These are phyloP conservation scores for Lepidurus packardi DNA, from an alignment of 1,140 invertebrate species.

Conservation along the genomic window DNA sequence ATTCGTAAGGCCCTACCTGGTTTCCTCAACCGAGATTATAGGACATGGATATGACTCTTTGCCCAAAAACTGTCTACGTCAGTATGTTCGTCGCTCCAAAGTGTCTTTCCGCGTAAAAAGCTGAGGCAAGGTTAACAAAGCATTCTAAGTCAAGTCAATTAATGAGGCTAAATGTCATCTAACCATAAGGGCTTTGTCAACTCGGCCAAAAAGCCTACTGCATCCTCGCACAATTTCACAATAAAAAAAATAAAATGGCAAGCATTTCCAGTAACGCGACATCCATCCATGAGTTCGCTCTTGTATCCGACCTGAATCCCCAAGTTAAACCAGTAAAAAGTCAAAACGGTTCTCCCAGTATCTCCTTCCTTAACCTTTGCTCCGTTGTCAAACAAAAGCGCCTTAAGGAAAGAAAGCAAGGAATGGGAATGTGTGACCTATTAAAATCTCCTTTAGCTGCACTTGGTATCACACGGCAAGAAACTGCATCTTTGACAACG, in stretches of 20 bases:
- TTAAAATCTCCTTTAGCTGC: slow-evolving; percentile 1
- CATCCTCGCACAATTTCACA: not conserved
- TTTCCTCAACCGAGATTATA: slow-evolving; percentile 21
- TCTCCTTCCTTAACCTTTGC: not conserved
- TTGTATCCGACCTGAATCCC: not conserved
- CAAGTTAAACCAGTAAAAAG: not conserved
- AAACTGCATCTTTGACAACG: not conserved
- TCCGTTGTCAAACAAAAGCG: not conserved
- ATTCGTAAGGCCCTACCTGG: slow-evolving; percentile 20
- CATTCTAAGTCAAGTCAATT: slow-evolving; percentile 6
- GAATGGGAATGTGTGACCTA: slow-evolving; percentile 1
- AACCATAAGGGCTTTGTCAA: not conserved
- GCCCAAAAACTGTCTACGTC: slow-evolving; percentile 14
- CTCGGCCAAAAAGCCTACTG: not conserved
- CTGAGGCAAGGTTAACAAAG: slow-evolving; percentile 18
- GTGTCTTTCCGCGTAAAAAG: not conserved
- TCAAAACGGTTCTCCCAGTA: not conserved
- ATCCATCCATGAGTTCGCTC: not conserved
- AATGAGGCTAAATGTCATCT: slow-evolving; percentile 9
- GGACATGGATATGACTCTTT: slow-evolving; percentile 21
- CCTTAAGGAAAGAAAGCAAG: not conserved
- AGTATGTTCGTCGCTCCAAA: not conserved
- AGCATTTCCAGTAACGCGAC: not conserved
- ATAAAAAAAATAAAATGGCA: not conserved
- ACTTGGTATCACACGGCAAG: slow-evolving; percentile 21